These are phyloP conservation scores for Mormyrops attenuatus DNA, from an alignment of 2,797 vertebrate genomes.

Conservation along the genomic window DNA sequence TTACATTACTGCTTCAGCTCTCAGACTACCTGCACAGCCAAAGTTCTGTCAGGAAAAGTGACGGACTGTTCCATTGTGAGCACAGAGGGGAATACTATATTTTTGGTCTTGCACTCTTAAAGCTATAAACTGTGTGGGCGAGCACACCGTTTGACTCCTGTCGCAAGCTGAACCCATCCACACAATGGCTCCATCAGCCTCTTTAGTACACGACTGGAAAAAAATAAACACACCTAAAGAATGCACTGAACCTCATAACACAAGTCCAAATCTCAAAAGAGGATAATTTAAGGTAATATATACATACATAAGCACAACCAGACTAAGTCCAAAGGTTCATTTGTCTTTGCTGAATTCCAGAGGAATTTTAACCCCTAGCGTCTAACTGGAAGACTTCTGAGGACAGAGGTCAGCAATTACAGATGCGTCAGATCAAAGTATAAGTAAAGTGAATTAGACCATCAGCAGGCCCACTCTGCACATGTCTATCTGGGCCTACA, in stretches of 20 bases:
- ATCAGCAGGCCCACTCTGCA: background rate
- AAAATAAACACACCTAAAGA: conserved; percentile 1
- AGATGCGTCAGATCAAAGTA: background rate
- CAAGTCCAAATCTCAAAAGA: background rate
- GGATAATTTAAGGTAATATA: background rate
- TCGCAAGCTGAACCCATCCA: background rate
- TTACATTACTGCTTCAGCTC: background rate
- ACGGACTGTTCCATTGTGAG: background rate
- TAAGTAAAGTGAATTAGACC: background rate
- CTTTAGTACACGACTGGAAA: background rate
- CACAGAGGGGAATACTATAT: background rate
- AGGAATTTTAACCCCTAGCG: background rate
- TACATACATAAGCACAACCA: background rate
- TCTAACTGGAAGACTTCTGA: background rate
- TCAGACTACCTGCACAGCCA: background rate
- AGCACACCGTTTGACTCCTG: background rate
- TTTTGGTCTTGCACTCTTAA: background rate
- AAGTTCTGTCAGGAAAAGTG: background rate
- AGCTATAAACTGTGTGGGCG: background rate
- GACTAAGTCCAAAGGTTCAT: background rate
- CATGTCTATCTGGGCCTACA: background rate
- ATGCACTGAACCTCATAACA: background rate
- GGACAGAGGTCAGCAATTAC: background rate
- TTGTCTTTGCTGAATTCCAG: background rate
- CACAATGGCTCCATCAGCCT: background rate